A percentile compares a stretch with the other conserved stretches of the same genome.
Evolutionary conservation across 1,140 invertebrate genomes (phyloP).

Genomic region (Lucilia sericata): DNA sequence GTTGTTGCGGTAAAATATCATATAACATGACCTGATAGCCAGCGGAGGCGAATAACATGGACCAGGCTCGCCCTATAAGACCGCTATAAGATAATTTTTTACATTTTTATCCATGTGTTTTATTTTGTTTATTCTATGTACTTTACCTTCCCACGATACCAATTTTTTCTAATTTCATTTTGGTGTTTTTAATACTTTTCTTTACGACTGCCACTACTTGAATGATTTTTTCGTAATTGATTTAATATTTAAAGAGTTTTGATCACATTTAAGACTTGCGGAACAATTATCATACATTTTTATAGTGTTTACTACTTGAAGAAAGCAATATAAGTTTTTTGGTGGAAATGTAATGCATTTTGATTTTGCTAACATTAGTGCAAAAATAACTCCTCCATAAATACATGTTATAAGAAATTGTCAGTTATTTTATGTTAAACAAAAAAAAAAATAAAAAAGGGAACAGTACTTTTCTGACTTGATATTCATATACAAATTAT

Average conservation of each 20-base stretch:
- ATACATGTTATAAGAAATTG: too few relatives aligned
- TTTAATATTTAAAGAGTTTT: not conserved
- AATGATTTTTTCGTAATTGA: not conserved
- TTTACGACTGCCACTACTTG: not conserved
- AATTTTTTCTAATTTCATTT: conserved; percentile 72
- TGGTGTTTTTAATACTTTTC: not conserved
- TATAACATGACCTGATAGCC: conserved; percentile 89
- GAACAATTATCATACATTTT: conserved; percentile 1
- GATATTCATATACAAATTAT: too few relatives aligned
- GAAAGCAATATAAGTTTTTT: too few relatives aligned
- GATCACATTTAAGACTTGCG: not conserved
- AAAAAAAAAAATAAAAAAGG: too few relatives aligned
- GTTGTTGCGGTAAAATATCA: conserved; percentile 82
- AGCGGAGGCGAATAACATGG: conserved; percentile 92
- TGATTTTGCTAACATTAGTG: too few relatives aligned
- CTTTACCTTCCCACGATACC: conserved; percentile 73
- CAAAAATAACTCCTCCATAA: too few relatives aligned
- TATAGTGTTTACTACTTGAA: too few relatives aligned
- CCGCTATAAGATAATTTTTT: conserved; percentile 74
- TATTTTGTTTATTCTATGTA: not conserved
- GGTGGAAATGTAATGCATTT: too few relatives aligned
- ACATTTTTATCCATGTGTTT: not conserved
- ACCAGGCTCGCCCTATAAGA: conserved; percentile 93
- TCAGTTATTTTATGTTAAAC: too few relatives aligned
- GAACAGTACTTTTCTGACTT: too few relatives aligned